phyloP scores from a whole-genome alignment of 2,113 vertebrate species.

The Tiliqua scincoides region DNA sequence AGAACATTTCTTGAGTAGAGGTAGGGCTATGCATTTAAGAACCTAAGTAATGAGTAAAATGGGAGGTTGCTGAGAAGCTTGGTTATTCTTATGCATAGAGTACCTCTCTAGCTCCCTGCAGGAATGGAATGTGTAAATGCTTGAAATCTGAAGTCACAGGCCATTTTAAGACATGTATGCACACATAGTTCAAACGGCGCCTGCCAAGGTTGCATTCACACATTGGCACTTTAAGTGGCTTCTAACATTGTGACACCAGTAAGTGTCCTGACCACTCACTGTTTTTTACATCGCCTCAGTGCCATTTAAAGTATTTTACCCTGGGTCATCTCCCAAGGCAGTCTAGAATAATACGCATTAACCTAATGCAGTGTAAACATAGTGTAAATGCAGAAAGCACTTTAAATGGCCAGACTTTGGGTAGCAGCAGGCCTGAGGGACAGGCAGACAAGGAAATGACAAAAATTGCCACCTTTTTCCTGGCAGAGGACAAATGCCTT shows the following conservation, averaged over 20 bases:
- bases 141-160: rapidly evolving
- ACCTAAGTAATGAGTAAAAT: background rate
- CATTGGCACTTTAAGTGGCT: slow-evolving; percentile 36
- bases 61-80: background rate
- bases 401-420: slow-evolving; percentile 13
- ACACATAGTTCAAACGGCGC: background rate
- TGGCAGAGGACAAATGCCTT: background rate
- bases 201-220: background rate
- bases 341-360: slow-evolving; percentile 35
- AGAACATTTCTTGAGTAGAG: no score
- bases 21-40: background rate
- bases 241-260: slow-evolving; percentile 30
- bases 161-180: background rate
- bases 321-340: slow-evolving; percentile 32
- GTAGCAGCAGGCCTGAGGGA: background rate
- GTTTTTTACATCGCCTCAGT: slow-evolving; percentile 15
- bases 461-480: background rate
- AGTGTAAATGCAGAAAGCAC: slow-evolving; percentile 25
- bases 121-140: rapidly evolving
- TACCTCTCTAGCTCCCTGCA: background rate
- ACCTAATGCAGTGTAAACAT: slow-evolving; percentile 35
- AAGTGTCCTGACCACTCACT: slow-evolving; percentile 14
- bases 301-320: slow-evolving; percentile 33
- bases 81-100: background rate
- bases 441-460: background rate